Percentiles rank a stretch among this genome's conserved stretches.
Evolutionary conservation across 1,140 invertebrate genomes (phyloP).

Genomic region (Hypsibius dujardini): DNA sequence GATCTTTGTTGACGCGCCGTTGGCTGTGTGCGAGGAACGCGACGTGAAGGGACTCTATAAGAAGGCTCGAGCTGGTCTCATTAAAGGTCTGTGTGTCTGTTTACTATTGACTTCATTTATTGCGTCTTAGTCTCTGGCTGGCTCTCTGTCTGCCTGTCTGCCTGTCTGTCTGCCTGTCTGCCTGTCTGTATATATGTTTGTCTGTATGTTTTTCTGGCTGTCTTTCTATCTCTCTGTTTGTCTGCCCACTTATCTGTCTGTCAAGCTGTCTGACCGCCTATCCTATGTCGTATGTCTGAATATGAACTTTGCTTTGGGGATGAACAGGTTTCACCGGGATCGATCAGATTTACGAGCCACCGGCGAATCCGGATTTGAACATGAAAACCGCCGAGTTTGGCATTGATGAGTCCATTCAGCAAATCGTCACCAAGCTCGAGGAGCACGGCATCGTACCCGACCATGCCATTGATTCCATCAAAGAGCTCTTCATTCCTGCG

Average conservation of each 20-base stretch:
- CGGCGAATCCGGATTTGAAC: slow-evolving; percentile 63
- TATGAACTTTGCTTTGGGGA: too few relatives aligned
- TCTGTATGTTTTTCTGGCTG: too few relatives aligned
- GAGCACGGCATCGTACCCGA: slow-evolving; percentile 38
- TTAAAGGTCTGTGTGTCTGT: too few relatives aligned
- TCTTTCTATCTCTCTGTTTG: too few relatives aligned
- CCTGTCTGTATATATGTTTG: too few relatives aligned
- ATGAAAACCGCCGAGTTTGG: slow-evolving; percentile 61
- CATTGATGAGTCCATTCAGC: slow-evolving; percentile 59
- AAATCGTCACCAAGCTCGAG: slow-evolving; percentile 58
- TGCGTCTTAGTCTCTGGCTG: too few relatives aligned
- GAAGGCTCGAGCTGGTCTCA: slow-evolving; percentile 78
- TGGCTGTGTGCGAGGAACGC: slow-evolving; percentile 77
- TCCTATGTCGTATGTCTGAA: too few relatives aligned
- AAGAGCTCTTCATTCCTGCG: slow-evolving; percentile 64
- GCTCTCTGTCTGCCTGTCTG: too few relatives aligned
- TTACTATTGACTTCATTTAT: too few relatives aligned
- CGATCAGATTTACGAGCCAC: slow-evolving; percentile 77
- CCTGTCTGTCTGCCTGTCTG: too few relatives aligned
- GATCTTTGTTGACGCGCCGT: slow-evolving; percentile 82
- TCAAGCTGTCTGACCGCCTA: too few relatives aligned
- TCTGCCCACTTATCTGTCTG: too few relatives aligned
- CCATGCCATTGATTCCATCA: slow-evolving; percentile 40
- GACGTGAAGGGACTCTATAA: slow-evolving; percentile 96
- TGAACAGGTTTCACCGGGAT: slow-evolving; percentile 98